Conservation (phyloP, 2,113 vertebrate species). For the Propithecus coquereli region DNA sequence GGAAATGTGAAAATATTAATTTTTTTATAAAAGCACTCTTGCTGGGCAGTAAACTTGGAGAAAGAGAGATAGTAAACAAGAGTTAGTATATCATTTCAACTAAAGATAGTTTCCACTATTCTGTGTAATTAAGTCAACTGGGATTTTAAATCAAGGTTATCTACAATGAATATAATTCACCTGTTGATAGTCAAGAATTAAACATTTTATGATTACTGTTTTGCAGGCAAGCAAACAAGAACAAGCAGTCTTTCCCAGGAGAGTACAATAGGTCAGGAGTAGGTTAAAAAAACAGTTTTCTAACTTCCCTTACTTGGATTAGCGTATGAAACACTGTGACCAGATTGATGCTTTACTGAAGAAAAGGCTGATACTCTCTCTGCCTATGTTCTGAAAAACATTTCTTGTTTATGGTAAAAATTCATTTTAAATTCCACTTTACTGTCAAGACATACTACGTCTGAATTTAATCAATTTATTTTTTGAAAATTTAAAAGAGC, state of each 20-base stretch:
- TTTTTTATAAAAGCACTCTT: background rate
- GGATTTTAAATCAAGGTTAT: constrained; percentile 16
- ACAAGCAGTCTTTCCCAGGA: background rate
- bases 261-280: constrained; percentile 35
- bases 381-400: background rate
- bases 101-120: background rate
- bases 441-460: background rate
- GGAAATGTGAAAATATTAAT: background rate
- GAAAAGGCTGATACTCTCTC: background rate
- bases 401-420: background rate
- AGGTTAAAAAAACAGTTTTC: constrained; percentile 18
- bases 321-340: background rate
- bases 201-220: constrained; percentile 42
- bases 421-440: background rate
- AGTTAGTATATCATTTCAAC: background rate
- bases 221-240: constrained; percentile 32
- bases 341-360: background rate
- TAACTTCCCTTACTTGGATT: background rate
- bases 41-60: background rate
- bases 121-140: background rate
- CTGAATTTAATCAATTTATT: background rate
- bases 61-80: background rate
- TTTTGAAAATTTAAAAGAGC: background rate
- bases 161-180: constrained; percentile 10
- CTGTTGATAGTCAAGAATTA: background rate